Base-by-base conservation (phyloP, 2,888 invertebrate species). In the Cremastinae sp. region DNA sequence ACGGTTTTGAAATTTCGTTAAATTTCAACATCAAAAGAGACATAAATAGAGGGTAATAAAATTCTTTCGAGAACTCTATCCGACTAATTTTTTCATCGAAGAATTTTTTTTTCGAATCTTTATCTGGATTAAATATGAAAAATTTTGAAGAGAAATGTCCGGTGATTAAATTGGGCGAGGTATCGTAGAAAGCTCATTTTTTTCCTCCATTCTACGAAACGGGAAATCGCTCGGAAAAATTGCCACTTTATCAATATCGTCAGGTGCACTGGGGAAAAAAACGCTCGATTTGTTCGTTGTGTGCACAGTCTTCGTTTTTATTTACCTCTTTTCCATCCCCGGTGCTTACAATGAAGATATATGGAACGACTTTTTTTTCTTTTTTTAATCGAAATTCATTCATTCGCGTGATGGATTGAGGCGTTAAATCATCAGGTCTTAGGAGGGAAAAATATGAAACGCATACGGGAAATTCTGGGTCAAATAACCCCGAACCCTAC, bases 361-460 rank as follows among this genome's bases (percentile, higher is more conserved):
- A 74, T 59, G 49, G 64, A 53, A 43, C 68, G 61, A 22, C 47
- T n/a, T 35, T 66, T 66, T 35, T 53, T 70, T 49, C 43, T 58
- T 65, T 64, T 59, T 65, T 64, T 61, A 39, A 71, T 76, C 59
- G 68, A 62, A 72, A 72, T 71, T 69, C 71, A 69, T 55, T 73
- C 73, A 56, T 43, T 56, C 74, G 75, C 53, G 62, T 75, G 75
- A 78, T 74, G 59, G 64, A 79, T 76, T 49, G 76, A 39, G 47
- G 65, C 71, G 49, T 39, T 78, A 68, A 78, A 78, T 78, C 74
- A 74, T 66, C 20, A 70, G 47, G 49, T 10, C 37, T 20, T 35
- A 10, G 43, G 28, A 51, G 43, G 9, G 53, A 43, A 28, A n/a
- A n/a, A n/a, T 58, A 41, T 39, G 18, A 41, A 18, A 20, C 20